These are phyloP conservation scores for Malacosoma neustria DNA, from an alignment of 2,888 invertebrate genomes.

Conservation along the genomic window DNA sequence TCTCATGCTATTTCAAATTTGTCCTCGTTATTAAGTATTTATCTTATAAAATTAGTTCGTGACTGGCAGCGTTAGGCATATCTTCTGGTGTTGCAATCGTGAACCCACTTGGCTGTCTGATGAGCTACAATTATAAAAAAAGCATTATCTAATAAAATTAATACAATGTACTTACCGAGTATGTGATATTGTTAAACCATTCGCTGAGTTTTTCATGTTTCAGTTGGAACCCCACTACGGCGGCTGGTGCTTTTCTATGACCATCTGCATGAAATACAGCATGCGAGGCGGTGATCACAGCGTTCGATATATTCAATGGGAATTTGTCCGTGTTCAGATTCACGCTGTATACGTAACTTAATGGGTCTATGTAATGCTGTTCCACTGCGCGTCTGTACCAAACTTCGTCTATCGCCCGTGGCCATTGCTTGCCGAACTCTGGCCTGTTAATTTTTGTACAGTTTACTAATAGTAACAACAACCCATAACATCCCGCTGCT, in stretches of 20 bases:
- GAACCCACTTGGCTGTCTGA: too few relatives aligned
- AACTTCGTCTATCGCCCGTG: constrained; percentile 88
- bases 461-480: too few relatives aligned
- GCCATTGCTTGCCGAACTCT: constrained; percentile 82
- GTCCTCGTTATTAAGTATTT: too few relatives aligned
- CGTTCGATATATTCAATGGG: constrained; percentile 75
- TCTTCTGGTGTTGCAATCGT: too few relatives aligned
- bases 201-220: constrained; percentile 83
- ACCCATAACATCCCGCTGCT: too few relatives aligned
- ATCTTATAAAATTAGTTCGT: too few relatives aligned
- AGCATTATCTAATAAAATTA: too few relatives aligned
- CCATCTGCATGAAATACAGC: constrained; percentile 83
- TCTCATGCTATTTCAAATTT: too few relatives aligned
- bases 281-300: constrained; percentile 89
- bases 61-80: too few relatives aligned
- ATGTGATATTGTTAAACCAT: constrained; percentile 87
- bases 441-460: constrained; percentile 56
- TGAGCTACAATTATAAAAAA: too few relatives aligned
- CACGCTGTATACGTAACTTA: constrained; percentile 84
- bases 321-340: constrained; percentile 52
- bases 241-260: constrained; percentile 77
- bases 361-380: constrained; percentile 84
- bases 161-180: constrained; percentile 68
- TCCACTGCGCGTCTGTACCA: constrained; percentile 94
- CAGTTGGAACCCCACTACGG: constrained; percentile 87